phyloP scores from a whole-genome alignment of 2,113 vertebrate genomes.

The Caracal caracal region DNA sequence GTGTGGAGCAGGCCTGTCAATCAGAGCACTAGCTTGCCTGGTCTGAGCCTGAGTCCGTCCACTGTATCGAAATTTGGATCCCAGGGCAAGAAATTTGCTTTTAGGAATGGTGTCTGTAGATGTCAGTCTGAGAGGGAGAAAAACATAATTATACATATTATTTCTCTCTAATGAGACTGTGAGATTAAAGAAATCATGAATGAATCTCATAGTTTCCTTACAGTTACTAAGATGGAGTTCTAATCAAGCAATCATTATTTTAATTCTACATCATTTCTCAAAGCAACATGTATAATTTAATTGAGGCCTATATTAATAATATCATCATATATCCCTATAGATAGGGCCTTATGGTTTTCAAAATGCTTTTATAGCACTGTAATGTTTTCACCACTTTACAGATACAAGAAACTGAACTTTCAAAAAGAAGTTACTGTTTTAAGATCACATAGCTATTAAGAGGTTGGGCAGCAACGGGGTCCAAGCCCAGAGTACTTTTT shows the following conservation, averaged over 20 bases:
- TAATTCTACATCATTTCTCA: slow-evolving; percentile 40
- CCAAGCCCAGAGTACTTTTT: neutral
- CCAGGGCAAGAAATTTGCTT: slow-evolving; percentile 94
- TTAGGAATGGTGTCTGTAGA: slow-evolving; percentile 97
- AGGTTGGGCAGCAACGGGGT: neutral
- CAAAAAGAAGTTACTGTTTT: neutral
- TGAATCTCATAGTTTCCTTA: neutral
- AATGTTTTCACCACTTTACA: slow-evolving; percentile 29
- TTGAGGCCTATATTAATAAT: neutral
- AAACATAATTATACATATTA: slow-evolving; percentile 16
- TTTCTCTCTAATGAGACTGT: neutral
- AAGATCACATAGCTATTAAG: slow-evolving; percentile 18
- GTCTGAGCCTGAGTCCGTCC: slow-evolving; percentile 97
- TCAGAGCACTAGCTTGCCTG: slow-evolving; percentile 96
- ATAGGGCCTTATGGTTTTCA: neutral
- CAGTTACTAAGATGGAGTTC: slow-evolving; percentile 23
- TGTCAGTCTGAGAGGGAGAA: slow-evolving; percentile 88
- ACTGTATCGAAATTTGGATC: slow-evolving; percentile 98
- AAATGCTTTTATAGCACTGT: slow-evolving; percentile 25
- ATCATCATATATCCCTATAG: neutral
- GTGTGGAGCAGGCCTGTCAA: slow-evolving; percentile 94
- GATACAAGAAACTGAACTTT: slow-evolving; percentile 4
- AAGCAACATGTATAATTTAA: slow-evolving; percentile 37
- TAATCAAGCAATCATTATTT: slow-evolving; percentile 33
- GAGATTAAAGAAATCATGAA: slow-evolving; percentile 55